Conservation (phyloP, 1,140 invertebrate genomes). For the Bombus turneri region DNA sequence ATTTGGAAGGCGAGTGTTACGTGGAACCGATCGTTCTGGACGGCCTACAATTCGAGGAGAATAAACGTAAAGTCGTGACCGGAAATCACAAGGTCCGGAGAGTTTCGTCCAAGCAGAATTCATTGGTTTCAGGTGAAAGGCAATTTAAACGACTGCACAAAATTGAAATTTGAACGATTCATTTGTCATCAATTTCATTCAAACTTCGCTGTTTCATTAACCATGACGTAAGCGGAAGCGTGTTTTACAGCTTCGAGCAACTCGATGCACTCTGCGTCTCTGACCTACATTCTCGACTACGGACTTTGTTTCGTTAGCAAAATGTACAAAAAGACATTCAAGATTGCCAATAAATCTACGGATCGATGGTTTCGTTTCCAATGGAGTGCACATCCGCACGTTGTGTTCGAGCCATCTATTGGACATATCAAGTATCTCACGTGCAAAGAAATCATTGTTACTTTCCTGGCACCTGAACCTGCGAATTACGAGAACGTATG, state of each 20-base stretch:
- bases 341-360: conserved; percentile 69
- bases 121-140: not conserved
- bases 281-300: conserved; percentile 68
- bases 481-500: conserved; percentile 61
- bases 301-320: conserved; percentile 70
- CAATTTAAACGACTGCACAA: too few relatives aligned
- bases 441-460: conserved; percentile 67
- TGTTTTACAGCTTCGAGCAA: conserved; percentile 15
- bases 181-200: too few relatives aligned
- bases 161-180: too few relatives aligned
- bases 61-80: not conserved
- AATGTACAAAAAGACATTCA: conserved; percentile 67
- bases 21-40: conserved; percentile 67
- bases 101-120: conserved; percentile 10
- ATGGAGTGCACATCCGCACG: conserved; percentile 63
- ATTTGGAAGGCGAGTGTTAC: conserved; percentile 68
- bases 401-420: conserved; percentile 69
- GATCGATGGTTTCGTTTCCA: conserved; percentile 71
- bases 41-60: conserved; percentile 57
- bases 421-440: conserved; percentile 68
- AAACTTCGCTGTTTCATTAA: not conserved
- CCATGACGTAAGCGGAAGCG: not conserved
- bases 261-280: not conserved
- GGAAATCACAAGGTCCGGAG: not conserved
- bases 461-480: conserved; percentile 66